Evolutionary conservation across 2,113 vertebrate genomes (phyloP).

Genomic region (Neolamprologus devosi): DNA sequence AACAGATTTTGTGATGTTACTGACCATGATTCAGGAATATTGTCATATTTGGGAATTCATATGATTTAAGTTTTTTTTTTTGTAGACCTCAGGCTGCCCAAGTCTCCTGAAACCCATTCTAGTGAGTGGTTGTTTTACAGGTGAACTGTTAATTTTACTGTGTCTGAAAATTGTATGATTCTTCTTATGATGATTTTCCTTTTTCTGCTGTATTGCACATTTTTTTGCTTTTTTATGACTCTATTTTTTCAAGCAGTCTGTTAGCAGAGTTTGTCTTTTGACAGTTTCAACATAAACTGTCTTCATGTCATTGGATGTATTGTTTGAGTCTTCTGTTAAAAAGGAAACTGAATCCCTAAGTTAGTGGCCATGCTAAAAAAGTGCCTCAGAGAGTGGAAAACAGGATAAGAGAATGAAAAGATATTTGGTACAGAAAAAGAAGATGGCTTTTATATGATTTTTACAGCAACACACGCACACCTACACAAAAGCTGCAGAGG

Average conservation of each 20-base stretch:
- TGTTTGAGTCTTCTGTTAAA: background rate
- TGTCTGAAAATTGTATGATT: background rate
- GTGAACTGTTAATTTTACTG: background rate
- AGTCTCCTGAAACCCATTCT: background rate
- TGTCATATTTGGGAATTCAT: background rate
- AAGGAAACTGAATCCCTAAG: background rate
- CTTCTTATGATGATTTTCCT: background rate
- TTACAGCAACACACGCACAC: background rate
- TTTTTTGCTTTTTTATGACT: background rate
- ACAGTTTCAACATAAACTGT: background rate
- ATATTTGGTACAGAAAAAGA: background rate
- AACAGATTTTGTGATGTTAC: background rate
- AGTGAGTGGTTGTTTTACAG: background rate
- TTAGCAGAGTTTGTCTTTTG: background rate
- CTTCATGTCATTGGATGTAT: background rate
- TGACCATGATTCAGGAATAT: background rate
- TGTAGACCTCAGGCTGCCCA: background rate
- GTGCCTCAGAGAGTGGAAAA: background rate
- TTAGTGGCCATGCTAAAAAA: background rate
- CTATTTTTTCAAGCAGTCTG: background rate
- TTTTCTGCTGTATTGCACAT: background rate
- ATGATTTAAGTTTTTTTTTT: background rate
- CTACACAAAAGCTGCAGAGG: background rate
- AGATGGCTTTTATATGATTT: background rate
- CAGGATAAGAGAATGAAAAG: background rate